Evolutionary conservation across 2,888 invertebrate species (phyloP).

Genomic region (Pemphredon lugubris): DNA sequence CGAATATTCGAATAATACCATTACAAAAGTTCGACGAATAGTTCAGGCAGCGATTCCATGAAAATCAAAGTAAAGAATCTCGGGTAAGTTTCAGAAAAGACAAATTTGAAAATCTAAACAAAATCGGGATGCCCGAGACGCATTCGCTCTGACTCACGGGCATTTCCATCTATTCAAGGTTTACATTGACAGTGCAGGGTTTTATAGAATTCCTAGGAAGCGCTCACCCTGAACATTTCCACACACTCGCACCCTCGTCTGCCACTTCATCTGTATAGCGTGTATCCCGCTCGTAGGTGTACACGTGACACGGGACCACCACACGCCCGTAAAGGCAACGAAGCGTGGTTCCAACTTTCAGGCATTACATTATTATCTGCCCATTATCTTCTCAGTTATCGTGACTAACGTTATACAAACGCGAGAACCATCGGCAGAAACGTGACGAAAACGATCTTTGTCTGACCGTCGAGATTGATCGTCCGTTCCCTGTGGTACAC

Average conservation of each 20-base stretch:
- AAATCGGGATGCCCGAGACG: slow-evolving; percentile 10
- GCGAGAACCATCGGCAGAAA: slow-evolving; percentile 29
- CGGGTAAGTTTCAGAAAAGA: slow-evolving; percentile 3
- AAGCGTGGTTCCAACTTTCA: slow-evolving; percentile 80
- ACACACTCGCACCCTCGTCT: slow-evolving; percentile 59
- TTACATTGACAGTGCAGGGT: slow-evolving; percentile 55
- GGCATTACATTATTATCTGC: slow-evolving; percentile 71
- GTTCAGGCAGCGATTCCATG: background rate
- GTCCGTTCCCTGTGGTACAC: background rate
- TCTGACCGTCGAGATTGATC: background rate
- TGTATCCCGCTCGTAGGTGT: slow-evolving; percentile 25
- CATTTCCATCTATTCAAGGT: slow-evolving; percentile 50
- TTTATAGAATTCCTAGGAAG: slow-evolving; percentile 75
- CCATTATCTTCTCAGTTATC: slow-evolving; percentile 64
- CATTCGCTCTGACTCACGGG: slow-evolving; percentile 55
- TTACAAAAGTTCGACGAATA: background rate
- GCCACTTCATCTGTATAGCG: slow-evolving; percentile 37
- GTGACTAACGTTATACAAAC: slow-evolving; percentile 27
- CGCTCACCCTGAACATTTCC: slow-evolving; percentile 78
- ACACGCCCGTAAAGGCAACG: slow-evolving; percentile 76
- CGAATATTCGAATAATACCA: too few relatives aligned
- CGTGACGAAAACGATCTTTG: slow-evolving; percentile 12
- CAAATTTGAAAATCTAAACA: slow-evolving; percentile 24
- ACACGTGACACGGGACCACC: slow-evolving; percentile 50
- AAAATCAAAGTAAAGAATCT: background rate